phyloP scores from a whole-genome alignment of 2,888 invertebrate genomes.

The Synanthedon myopaeformis region DNA sequence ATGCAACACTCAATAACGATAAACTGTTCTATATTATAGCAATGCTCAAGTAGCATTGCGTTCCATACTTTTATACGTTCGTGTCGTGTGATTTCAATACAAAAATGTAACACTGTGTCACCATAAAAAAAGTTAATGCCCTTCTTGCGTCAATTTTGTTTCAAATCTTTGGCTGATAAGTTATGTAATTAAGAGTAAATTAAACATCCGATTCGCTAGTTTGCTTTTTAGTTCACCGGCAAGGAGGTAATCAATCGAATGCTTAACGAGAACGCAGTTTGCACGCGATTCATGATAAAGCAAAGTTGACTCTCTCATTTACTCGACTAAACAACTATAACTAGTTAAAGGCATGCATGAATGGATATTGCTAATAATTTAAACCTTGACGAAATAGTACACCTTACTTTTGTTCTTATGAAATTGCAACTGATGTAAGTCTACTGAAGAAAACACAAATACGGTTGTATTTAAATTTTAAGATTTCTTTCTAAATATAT shows the following conservation, averaged over 20 bases:
- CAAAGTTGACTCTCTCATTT: background rate
- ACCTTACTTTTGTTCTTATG: too few species aligned
- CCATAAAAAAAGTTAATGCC: background rate
- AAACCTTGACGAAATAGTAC: background rate
- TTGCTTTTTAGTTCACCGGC: background rate
- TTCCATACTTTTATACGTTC: too few species aligned
- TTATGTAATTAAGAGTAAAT: background rate
- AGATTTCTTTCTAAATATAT: too few species aligned
- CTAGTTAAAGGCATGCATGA: background rate
- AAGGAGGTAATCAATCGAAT: background rate
- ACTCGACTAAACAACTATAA: background rate
- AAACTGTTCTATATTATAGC: too few species aligned
- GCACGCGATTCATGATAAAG: background rate
- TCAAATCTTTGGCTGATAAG: background rate
- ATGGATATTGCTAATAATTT: background rate
- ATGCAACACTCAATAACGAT: too few species aligned
- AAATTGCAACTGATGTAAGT: too few species aligned
- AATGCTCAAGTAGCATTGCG: too few species aligned
- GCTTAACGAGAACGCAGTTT: background rate
- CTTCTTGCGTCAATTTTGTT: background rate
- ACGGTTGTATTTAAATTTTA: too few species aligned
- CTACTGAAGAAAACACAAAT: too few species aligned
- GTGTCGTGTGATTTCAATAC: too few species aligned
- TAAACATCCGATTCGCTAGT: background rate
- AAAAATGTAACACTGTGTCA: too few species aligned